These are phyloP conservation scores for Acrossocheilus fasciatus DNA, from an alignment of 2,797 vertebrate genomes.

Conservation along the genomic window DNA sequence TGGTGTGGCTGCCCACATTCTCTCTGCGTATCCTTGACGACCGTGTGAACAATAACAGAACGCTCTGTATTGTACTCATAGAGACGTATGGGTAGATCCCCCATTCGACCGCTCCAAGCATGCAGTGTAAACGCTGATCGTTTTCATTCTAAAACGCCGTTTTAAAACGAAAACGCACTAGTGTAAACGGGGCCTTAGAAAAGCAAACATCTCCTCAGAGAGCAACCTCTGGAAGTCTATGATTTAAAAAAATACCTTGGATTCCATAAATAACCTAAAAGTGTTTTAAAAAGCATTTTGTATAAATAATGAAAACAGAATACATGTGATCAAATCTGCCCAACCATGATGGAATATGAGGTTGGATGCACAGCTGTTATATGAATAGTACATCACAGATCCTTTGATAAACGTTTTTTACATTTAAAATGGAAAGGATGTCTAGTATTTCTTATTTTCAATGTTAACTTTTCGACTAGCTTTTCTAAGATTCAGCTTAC, in stretches of 20 bases:
- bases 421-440: not conserved
- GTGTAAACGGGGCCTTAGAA: too few relatives aligned
- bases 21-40: too few relatives aligned
- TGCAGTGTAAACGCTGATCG: too few relatives aligned
- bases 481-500: not conserved
- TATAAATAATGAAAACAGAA: constrained; percentile 76
- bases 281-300: constrained; percentile 61
- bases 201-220: not conserved
- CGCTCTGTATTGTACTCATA: too few relatives aligned
- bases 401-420: not conserved
- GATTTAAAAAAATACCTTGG: constrained; percentile 51
- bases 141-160: too few relatives aligned
- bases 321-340: constrained; percentile 66
- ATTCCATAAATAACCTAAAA: constrained; percentile 72
- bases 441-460: not conserved
- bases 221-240: constrained; percentile 42
- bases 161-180: too few relatives aligned
- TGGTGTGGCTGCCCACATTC: too few relatives aligned
- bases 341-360: constrained; percentile 50
- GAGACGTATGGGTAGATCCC: too few relatives aligned
- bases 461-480: not conserved
- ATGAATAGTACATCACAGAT: not conserved
- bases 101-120: too few relatives aligned
- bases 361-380: not conserved
- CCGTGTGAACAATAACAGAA: too few relatives aligned